Base-by-base conservation (phyloP, 2,797 vertebrate genomes). In the Halcyon badia region DNA sequence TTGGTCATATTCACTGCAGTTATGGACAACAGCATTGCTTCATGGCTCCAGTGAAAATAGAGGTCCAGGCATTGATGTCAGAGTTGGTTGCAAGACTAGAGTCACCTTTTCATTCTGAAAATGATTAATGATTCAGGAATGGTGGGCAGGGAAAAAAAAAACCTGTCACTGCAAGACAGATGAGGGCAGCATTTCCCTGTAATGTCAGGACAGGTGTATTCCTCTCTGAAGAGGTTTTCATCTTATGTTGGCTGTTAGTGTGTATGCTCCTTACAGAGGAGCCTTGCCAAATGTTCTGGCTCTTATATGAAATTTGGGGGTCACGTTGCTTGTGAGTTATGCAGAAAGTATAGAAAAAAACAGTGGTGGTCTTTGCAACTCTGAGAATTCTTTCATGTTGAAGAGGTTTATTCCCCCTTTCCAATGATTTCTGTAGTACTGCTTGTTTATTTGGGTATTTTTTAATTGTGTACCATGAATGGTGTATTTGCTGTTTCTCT, bases 171-270 rank as follows among this genome's bases (percentile, higher is more conserved):
- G 11, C 28, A 82, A 94, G 90, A 95, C 89, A 84, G 90, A 89
- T 49, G 92, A 88, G 95, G 95, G 96, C 95, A 95, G 95, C 61
- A 89, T 95, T 92, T 90, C 77, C 72, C 81, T 46, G 26, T 57
- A 87, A 68, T 65, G 72, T 57, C 44, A 83, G 69, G 39, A 66
- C 31, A 78, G 10, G 11, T 6, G 6, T 58, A 49, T 15, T 88
- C 39, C 22, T 56, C 49, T 54, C 54, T 15, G n/a, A 72, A 35
- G 1, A 87, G 37, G 12, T 92, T 90, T 90, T 87, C 62, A 16
- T 84, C 41, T 75, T 37, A 18, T 1, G 7, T 25, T 65, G 54
- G 42, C 31, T 71, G 61, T 79, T 89, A 39, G 33, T 7, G 26
- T n/a, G 26, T 62, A 48, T 78, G 26, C 31, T 68, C 18, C 19